A percentile compares a stretch with the other conserved stretches of the same genome.
phyloP scores from a whole-genome alignment of 2,797 vertebrate species.

The Chrosomus eos region DNA sequence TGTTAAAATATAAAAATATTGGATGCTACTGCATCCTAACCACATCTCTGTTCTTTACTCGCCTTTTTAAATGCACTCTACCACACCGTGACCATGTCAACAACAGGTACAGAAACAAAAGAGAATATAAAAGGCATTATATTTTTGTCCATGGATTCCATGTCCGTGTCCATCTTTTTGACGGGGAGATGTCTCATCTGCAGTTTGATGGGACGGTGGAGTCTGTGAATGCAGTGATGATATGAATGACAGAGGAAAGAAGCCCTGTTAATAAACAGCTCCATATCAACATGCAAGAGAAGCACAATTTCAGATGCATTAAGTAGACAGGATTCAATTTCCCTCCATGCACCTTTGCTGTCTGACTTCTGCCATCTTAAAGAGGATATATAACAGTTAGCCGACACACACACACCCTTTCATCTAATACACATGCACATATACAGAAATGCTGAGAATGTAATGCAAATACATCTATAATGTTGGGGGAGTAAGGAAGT shows the following conservation, averaged over 20 bases:
- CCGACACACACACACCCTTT: neutral
- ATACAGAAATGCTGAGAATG: neutral
- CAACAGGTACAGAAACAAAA: neutral
- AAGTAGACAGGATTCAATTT: slow-evolving; percentile 73
- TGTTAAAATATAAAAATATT: neutral
- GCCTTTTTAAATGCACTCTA: neutral
- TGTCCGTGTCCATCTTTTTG: slow-evolving; percentile 34
- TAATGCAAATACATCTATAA: slow-evolving; percentile 27
- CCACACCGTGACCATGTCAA: neutral
- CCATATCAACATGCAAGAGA: slow-evolving; percentile 64
- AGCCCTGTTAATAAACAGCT: slow-evolving; percentile 63
- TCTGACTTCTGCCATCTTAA: slow-evolving; percentile 57
- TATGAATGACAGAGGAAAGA: slow-evolving; percentile 62
- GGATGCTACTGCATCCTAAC: neutral
- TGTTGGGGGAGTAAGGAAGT: neutral
- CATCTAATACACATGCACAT: slow-evolving; percentile 60
- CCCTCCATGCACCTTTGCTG: slow-evolving; percentile 61
- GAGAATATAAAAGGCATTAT: neutral
- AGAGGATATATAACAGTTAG: neutral
- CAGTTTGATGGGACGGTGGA: slow-evolving; percentile 21
- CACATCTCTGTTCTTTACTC: neutral
- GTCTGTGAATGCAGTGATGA: slow-evolving; percentile 43
- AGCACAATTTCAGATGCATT: slow-evolving; percentile 71
- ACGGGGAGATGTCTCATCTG: slow-evolving; percentile 38
- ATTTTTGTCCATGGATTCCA: slow-evolving; percentile 3